Evolutionary conservation across 2,888 invertebrate species (phyloP).

Genomic region (Agonopterix alstromeriana): DNA sequence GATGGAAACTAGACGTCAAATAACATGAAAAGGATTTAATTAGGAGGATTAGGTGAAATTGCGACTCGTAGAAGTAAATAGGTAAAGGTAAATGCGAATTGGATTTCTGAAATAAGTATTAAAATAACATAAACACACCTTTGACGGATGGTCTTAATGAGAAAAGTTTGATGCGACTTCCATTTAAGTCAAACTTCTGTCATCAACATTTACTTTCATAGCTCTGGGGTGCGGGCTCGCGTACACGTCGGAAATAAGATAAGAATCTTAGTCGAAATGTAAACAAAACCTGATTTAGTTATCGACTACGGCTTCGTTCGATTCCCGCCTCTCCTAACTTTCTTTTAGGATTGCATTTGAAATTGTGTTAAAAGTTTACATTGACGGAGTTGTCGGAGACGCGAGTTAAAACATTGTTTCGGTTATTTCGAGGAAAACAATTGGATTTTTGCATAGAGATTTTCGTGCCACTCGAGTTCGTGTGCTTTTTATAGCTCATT

Average conservation of each 20-base stretch:
- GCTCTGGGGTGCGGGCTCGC: conserved; percentile 32
- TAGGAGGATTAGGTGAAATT: neutral
- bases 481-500: no score
- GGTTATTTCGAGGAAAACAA: conserved; percentile 13
- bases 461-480: no score
- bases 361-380: conserved; percentile 62
- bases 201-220: conserved; percentile 62
- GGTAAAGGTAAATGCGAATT: conserved; percentile 23
- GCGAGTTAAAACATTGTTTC: conserved; percentile 43
- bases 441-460: conserved; percentile 3
- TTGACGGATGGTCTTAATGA: conserved; percentile 72
- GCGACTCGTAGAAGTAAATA: neutral
- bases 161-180: conserved; percentile 73
- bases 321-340: conserved; percentile 44
- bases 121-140: conserved; percentile 73
- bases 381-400: conserved; percentile 38
- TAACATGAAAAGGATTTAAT: conserved; percentile 10
- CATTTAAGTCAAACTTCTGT: conserved; percentile 71
- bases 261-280: conserved; percentile 49
- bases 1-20: conserved; percentile 11
- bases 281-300: conserved; percentile 60
- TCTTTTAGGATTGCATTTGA: conserved; percentile 50
- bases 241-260: conserved; percentile 38
- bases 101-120: conserved; percentile 53
- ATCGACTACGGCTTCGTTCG: conserved; percentile 42